Evolutionary conservation across 2,888 invertebrate genomes (phyloP).

Genomic region (Choreutis nemorana): DNA sequence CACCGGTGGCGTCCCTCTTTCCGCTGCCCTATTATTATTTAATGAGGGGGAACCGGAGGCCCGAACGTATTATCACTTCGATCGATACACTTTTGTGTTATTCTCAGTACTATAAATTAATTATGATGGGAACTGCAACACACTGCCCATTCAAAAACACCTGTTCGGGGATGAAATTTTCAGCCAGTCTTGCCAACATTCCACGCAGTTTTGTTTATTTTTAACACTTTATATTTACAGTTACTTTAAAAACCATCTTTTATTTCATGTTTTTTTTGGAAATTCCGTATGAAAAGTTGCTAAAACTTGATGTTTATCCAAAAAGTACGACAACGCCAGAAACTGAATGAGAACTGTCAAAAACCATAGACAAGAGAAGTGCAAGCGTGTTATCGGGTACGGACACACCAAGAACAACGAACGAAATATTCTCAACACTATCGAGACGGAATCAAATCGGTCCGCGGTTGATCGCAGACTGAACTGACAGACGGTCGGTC

Average conservation of each 20-base stretch:
- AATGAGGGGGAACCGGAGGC: slow-evolving; percentile 13
- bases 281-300: slow-evolving; percentile 18
- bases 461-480: slow-evolving; percentile 27
- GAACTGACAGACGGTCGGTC: slow-evolving; percentile 53
- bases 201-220: slow-evolving; percentile 17
- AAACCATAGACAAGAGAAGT: slow-evolving; percentile 48
- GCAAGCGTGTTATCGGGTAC: slow-evolving; percentile 39
- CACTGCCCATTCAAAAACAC: slow-evolving; percentile 78
- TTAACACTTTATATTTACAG: slow-evolving; percentile 13
- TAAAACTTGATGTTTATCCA: slow-evolving; percentile 42
- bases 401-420: slow-evolving; percentile 33
- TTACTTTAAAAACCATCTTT: slow-evolving; percentile 13
- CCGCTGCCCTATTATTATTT: slow-evolving; percentile 9
- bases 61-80: slow-evolving; percentile 22
- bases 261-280: slow-evolving; percentile 11
- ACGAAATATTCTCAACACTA: slow-evolving; percentile 14
- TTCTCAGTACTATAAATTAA: slow-evolving; percentile 58
- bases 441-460: slow-evolving; percentile 16
- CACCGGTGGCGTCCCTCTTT: slow-evolving; percentile 24
- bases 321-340: slow-evolving; percentile 55
- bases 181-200: slow-evolving; percentile 68
- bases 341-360: slow-evolving; percentile 58
- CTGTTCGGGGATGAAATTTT: slow-evolving; percentile 77
- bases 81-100: slow-evolving; percentile 60
- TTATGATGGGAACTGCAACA: slow-evolving; percentile 59